Evolutionary conservation across 2,888 invertebrate genomes (phyloP).

Genomic region (Acleris emargana): DNA sequence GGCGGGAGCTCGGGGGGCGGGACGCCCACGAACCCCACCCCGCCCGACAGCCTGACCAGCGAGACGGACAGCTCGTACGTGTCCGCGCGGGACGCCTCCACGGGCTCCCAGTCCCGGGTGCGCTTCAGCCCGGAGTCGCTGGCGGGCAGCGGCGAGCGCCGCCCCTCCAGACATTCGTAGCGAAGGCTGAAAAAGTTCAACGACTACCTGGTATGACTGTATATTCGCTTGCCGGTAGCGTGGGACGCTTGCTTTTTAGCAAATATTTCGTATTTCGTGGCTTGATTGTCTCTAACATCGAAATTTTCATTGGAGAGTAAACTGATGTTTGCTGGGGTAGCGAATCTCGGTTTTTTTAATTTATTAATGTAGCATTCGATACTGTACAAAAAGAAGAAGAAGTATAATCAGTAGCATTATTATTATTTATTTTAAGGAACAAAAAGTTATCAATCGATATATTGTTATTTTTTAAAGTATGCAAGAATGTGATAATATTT

Average conservation of each 20-base stretch:
- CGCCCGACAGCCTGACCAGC: conserved; percentile 92
- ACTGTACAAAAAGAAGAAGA: no score
- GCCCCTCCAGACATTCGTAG: conserved; percentile 73
- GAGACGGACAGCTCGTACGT: conserved; percentile 94
- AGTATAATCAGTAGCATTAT: no score
- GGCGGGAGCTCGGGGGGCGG: conserved; percentile 86
- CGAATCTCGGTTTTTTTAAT: no score
- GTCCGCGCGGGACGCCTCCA: conserved; percentile 90
- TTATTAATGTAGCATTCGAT: no score
- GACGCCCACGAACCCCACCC: conserved; percentile 93
- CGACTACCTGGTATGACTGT: conserved; percentile 76
- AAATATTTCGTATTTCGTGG: conserved; percentile 7
- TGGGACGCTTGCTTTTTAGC: conserved; percentile 39
- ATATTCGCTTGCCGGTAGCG: conserved; percentile 50
- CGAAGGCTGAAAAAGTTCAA: conserved; percentile 77
- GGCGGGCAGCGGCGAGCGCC: conserved; percentile 74
- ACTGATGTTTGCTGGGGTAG: no score
- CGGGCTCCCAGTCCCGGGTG: conserved; percentile 88
- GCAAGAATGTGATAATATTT: no score
- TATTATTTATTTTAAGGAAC: no score
- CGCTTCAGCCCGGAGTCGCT: conserved; percentile 90
- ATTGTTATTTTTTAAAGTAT: no score
- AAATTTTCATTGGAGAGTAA: no score
- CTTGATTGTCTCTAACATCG: background rate
- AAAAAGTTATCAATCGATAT: no score